Evolutionary conservation across 2,113 vertebrate species (phyloP).

Genomic region (Ursus arctos): DNA sequence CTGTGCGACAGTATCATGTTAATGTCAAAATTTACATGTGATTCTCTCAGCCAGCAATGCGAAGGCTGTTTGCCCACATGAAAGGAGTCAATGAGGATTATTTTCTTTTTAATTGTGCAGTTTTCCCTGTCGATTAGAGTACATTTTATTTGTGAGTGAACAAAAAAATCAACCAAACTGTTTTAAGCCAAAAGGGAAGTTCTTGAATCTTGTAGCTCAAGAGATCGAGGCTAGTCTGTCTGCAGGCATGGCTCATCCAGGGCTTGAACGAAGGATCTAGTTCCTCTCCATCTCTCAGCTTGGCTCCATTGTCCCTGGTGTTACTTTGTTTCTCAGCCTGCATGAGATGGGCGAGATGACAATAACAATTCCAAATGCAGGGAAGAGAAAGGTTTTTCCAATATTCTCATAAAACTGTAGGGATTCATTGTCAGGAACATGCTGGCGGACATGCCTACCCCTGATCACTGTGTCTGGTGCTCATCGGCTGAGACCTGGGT

Average conservation of each 20-base stretch:
- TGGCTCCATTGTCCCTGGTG: not conserved
- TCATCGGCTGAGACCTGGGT: not conserved
- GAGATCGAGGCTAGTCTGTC: not conserved
- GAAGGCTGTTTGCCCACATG: not conserved
- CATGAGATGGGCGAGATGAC: not conserved
- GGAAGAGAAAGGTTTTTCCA: not conserved
- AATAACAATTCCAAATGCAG: not conserved
- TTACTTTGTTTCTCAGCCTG: not conserved
- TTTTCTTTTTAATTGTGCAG: not conserved
- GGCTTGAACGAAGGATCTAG: not conserved
- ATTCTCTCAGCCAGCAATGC: not conserved
- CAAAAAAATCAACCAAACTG: not conserved
- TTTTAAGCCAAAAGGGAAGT: not conserved
- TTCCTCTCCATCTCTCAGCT: not conserved
- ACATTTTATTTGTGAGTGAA: slow-evolving; percentile 14
- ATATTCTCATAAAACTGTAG: not conserved
- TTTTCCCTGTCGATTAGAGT: not conserved
- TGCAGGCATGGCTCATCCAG: not conserved
- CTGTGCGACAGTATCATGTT: not conserved
- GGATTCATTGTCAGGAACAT: not conserved
- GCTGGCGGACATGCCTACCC: not conserved
- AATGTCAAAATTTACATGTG: not conserved
- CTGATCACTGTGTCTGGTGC: not conserved
- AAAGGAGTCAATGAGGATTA: not conserved
- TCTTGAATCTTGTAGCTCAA: not conserved